Percentiles rank a stretch among this genome's conserved stretches.
Conservation (phyloP, 2,113 vertebrate genomes). For the Paradoxurus hermaphroditus region DNA sequence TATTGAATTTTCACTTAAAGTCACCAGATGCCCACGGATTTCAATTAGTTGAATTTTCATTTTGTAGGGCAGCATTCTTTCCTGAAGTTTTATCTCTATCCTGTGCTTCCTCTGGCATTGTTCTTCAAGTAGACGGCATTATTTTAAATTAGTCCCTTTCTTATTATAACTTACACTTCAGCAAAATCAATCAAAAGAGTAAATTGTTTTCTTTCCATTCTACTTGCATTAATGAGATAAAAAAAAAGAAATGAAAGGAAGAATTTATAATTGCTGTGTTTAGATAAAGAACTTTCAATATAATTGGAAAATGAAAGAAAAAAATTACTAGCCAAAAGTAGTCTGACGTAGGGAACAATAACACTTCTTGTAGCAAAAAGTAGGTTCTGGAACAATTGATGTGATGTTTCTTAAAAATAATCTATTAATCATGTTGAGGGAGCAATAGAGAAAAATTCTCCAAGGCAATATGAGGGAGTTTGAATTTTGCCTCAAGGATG, state of each 20-base stretch:
- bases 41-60: slow-evolving; percentile 40
- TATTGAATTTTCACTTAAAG: slow-evolving; percentile 17
- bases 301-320: neutral
- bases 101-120: neutral
- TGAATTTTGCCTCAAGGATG: neutral
- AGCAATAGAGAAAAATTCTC: neutral
- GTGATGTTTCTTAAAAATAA: neutral
- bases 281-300: neutral
- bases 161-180: neutral
- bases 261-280: neutral
- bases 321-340: neutral
- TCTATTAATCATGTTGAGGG: neutral
- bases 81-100: neutral
- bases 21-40: neutral
- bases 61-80: neutral
- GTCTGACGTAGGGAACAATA: neutral
- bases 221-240: neutral
- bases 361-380: neutral
- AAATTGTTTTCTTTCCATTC: neutral
- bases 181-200: neutral
- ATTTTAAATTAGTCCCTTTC: neutral
- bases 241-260: neutral
- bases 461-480: neutral
- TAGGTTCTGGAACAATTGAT: neutral
- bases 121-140: neutral